These are phyloP conservation scores for Parascotia fuliginaria DNA, from an alignment of 2,888 invertebrate species.

Conservation along the genomic window DNA sequence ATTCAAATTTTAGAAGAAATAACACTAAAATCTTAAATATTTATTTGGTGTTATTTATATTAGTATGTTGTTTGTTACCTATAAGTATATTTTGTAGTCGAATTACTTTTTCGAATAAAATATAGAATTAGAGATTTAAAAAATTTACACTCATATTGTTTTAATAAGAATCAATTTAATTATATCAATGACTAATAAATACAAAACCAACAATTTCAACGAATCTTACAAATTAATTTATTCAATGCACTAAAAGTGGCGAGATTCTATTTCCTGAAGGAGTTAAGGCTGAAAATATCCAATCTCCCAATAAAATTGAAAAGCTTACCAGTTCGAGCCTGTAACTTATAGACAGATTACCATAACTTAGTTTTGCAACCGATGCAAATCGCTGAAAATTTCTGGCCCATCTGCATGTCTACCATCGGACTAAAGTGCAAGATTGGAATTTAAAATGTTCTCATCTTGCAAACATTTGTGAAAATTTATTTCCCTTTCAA, in stretches of 20 bases:
- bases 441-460: constrained; percentile 75
- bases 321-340: constrained; percentile 61
- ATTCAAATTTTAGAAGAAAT: neutral
- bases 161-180: no score
- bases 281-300: constrained; percentile 46
- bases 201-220: constrained; percentile 46
- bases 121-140: no score
- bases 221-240: constrained; percentile 37
- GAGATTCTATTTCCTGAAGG: constrained; percentile 51
- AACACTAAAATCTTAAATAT: no score
- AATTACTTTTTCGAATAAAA: no score
- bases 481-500: constrained; percentile 52
- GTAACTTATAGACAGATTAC: constrained; percentile 76
- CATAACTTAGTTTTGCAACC: constrained; percentile 74
- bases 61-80: no score
- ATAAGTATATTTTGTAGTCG: no score
- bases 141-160: no score
- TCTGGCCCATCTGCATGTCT: constrained; percentile 70
- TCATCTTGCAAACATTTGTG: constrained; percentile 59
- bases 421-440: constrained; percentile 67
- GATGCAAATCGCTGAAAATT: constrained; percentile 75
- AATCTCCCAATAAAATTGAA: constrained; percentile 69
- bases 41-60: no score
- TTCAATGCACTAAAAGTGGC: constrained; percentile 46
- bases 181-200: constrained; percentile 24